Evolutionary conservation across 2,797 vertebrate species (phyloP).

Genomic region (Anas flavirostris): DNA sequence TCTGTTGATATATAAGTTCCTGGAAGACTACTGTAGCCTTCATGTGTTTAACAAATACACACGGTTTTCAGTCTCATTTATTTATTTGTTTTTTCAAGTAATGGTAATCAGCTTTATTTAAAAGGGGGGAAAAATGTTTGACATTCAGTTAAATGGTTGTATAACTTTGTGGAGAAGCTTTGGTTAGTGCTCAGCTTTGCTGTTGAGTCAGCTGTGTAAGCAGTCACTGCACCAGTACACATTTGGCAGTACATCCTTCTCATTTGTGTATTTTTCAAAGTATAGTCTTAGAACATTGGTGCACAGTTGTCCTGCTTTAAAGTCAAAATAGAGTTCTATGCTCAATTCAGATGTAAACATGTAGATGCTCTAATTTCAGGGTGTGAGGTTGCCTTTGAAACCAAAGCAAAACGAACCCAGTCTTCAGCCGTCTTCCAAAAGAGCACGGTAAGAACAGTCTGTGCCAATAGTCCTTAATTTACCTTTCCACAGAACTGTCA

Average conservation of each 20-base stretch:
- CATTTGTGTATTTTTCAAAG: neutral
- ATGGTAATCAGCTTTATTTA: neutral
- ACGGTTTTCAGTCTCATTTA: neutral
- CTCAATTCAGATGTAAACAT: neutral
- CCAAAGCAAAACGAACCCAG: slow-evolving; percentile 87
- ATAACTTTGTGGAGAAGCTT: neutral
- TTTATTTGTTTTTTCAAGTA: neutral
- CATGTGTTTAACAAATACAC: neutral
- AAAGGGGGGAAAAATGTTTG: neutral
- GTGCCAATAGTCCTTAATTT: neutral
- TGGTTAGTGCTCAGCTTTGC: neutral
- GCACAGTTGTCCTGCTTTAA: neutral
- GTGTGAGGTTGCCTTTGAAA: slow-evolving; percentile 87
- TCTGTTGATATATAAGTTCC: neutral
- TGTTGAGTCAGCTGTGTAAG: neutral
- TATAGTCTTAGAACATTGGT: neutral
- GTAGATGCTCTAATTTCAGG: slow-evolving; percentile 76
- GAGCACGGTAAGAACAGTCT: slow-evolving; percentile 84
- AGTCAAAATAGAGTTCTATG: neutral
- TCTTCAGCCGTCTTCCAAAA: slow-evolving; percentile 87
- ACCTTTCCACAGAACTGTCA: neutral
- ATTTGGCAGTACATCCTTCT: neutral
- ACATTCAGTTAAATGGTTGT: neutral
- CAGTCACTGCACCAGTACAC: fast-evolving
- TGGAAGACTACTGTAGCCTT: neutral